A percentile compares a stretch with the other conserved stretches of the same genome.
These are phyloP conservation scores for Balaenoptera acutorostrata DNA, from an alignment of 2,113 vertebrate genomes.

Conservation along the genomic window DNA sequence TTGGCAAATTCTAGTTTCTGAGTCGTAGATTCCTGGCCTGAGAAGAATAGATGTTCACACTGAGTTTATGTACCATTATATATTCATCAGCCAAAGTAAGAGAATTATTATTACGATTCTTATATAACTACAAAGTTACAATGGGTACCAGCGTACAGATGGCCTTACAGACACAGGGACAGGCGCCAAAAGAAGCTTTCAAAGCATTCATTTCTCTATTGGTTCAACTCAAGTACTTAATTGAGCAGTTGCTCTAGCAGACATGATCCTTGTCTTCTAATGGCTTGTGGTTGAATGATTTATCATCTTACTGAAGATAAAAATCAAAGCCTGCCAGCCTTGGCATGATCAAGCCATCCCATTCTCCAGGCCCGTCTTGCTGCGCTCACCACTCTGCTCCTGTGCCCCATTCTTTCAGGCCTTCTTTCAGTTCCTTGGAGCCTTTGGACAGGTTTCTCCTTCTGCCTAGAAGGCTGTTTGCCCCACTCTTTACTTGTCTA, in stretches of 20 bases:
- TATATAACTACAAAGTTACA: fast-evolving
- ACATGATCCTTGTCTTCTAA: background rate
- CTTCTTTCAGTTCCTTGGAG: background rate
- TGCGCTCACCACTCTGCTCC: fast-evolving
- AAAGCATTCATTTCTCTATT: background rate
- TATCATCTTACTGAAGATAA: background rate
- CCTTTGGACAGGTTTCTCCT: background rate
- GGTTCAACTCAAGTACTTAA: background rate
- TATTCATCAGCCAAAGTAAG: background rate
- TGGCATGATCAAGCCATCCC: fast-evolving
- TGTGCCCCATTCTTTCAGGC: fast-evolving
- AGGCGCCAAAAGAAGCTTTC: background rate
- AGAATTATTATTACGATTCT: background rate
- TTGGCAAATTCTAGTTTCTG: background rate
- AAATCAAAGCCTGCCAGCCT: background rate
- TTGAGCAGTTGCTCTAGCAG: background rate
- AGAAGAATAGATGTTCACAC: background rate
- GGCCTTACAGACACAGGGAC: background rate
- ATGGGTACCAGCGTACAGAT: background rate
- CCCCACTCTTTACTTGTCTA: background rate
- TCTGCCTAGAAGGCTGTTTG: background rate
- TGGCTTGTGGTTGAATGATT: background rate
- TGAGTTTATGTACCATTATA: fast-evolving
- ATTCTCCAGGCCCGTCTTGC: background rate
- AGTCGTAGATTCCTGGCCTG: background rate